These are phyloP conservation scores for Xenopus tropicalis DNA, from an alignment of 2,113 vertebrate genomes.

Conservation along the genomic window UCB_Xtro_10.0 CM004450.2:75205001-75205500, in stretches of 20 bases:
- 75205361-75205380: slow-evolving; percentile 37
- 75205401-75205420: slow-evolving; percentile 43
- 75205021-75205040: too few species aligned
- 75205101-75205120: too few species aligned
- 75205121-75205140: neutral
- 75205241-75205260: slow-evolving; percentile 36
- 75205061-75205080: too few species aligned
- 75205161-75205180: neutral
- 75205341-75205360: neutral
- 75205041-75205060: too few species aligned
- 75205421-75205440: slow-evolving; percentile 30
- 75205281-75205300: too few species aligned
- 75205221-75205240: slow-evolving; percentile 17
- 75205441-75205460: neutral
- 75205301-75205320: too few species aligned
- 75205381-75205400: slow-evolving; percentile 2
- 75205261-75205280: slow-evolving; percentile 1
- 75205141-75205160: slow-evolving; percentile 36
- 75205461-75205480: too few species aligned
- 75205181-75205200: neutral
- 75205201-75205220: slow-evolving; percentile 22
- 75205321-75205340: neutral
- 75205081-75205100: too few species aligned
- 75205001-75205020: too few species aligned
- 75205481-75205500: too few species aligned